Evolutionary conservation across 1,140 invertebrate species (phyloP).

Genomic region (Paramacrobiotus metropolitanus): DNA sequence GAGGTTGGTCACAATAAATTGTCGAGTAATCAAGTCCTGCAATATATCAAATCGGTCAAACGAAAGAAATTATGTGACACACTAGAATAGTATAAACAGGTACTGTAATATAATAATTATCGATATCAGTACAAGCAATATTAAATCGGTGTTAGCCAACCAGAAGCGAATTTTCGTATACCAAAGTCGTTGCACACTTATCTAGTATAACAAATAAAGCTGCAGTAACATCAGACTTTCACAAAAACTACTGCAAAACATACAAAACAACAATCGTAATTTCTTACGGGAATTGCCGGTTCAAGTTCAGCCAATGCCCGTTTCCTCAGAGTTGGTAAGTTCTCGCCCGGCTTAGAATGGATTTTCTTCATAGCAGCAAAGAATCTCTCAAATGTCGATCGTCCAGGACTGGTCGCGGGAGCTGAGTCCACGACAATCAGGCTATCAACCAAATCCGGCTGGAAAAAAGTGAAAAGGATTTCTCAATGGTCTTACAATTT

Average conservation of each 20-base stretch:
- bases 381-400: not conserved
- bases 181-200: too few species aligned
- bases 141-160: too few species aligned
- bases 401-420: not conserved
- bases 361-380: not conserved
- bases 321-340: not conserved
- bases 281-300: not conserved
- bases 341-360: not conserved
- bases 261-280: too few species aligned
- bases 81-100: too few species aligned
- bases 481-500: too few species aligned
- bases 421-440: not conserved
- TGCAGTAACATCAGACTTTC: not conserved
- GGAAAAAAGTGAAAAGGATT: not conserved
- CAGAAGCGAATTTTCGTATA: too few species aligned
- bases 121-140: too few species aligned
- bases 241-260: not conserved
- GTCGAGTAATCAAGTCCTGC: conserved; percentile 25
- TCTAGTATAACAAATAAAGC: not conserved
- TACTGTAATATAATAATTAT: too few species aligned
- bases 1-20: conserved; percentile 57
- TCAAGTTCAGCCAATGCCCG: not conserved
- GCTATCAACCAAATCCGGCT: not conserved
- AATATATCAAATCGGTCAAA: conserved; percentile 10
- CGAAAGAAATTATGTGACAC: not conserved